Base-by-base conservation (phyloP, 1,140 invertebrate species). In the Philotrypesis tridentata region DNA sequence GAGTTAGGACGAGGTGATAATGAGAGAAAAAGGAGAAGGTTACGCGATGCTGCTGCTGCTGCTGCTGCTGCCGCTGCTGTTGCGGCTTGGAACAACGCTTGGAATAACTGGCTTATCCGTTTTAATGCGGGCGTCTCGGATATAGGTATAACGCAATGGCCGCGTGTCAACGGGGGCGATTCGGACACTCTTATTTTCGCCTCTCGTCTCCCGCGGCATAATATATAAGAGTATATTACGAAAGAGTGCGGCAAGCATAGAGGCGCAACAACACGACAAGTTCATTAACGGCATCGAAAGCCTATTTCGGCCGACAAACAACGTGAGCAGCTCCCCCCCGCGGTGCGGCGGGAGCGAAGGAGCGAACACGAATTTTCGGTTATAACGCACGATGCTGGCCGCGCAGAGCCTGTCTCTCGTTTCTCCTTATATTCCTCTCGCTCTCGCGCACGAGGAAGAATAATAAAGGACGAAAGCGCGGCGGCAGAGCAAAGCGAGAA, bases 21-120 rank as follows among this genome's bases (percentile, higher is more conserved):
- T 75, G 79, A 80, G 72, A 74, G 79, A 80, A 80, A 75, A 21
- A 63, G 23, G 61, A 80, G 71, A 72, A 74, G 48, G 29, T 25
- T 48, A 55, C 31, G 79, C 79, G 55, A 72, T 61, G 55, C 79
- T 31, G 14, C 48, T 25, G 23, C 6, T 8, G 9, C 5, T 11
- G 40, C 4, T 60, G 48, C 77, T 37, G 14, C 40, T 27, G 27
- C 7, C 8, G 9, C 0, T 11, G 9, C 0, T 11, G 40, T 9
- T 37, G 9, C 33, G 9, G 33, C 33, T 37, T 5, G 33, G 23
- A 73, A 48, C 63, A 74, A 73, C 60, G 63, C 60, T 37, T 80
- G 37, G 79, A 67, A 80, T 80, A 74, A 80, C 71, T 65, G 11
- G 79, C 79, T 74, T 68, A 75, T 81, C 71, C 60, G 75, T 68